A percentile compares a stretch with the other conserved stretches of the same genome.
These are phyloP conservation scores for Melanostigma gelatinosum DNA, from an alignment of 2,113 vertebrate species.

Conservation along the genomic window DNA sequence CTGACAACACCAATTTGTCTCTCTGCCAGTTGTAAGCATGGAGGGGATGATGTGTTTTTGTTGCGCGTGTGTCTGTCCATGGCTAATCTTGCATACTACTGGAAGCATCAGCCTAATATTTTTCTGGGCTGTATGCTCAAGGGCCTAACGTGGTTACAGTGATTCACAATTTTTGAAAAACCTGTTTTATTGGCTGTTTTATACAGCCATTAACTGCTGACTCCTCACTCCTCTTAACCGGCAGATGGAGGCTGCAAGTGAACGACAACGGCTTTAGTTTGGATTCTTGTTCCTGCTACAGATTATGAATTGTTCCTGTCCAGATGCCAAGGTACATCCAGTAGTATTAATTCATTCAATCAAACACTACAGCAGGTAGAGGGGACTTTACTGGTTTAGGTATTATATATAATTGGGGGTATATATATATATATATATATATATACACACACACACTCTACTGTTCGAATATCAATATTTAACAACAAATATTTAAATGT, in stretches of 20 bases:
- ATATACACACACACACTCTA: background rate
- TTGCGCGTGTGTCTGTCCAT: background rate
- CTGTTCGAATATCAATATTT: background rate
- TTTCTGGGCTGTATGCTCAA: background rate
- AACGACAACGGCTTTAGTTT: background rate
- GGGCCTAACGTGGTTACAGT: background rate
- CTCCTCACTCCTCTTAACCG: background rate
- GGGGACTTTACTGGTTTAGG: background rate
- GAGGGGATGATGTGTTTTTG: background rate
- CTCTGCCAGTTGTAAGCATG: background rate
- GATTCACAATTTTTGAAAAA: background rate
- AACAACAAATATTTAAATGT: background rate
- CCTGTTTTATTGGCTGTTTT: background rate
- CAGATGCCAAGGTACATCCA: background rate
- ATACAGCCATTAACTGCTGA: background rate
- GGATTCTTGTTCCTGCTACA: background rate
- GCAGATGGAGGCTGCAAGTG: background rate
- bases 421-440: no score
- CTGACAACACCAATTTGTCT: background rate
- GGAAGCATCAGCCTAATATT: background rate
- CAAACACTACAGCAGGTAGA: background rate
- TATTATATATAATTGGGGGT: background rate
- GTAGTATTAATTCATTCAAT: background rate
- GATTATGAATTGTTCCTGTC: background rate
- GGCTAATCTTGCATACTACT: background rate